Percentiles rank a stretch among this genome's conserved stretches.
phyloP scores from a whole-genome alignment of 2,888 invertebrate species.

The Tetragonisca angustula region DNA sequence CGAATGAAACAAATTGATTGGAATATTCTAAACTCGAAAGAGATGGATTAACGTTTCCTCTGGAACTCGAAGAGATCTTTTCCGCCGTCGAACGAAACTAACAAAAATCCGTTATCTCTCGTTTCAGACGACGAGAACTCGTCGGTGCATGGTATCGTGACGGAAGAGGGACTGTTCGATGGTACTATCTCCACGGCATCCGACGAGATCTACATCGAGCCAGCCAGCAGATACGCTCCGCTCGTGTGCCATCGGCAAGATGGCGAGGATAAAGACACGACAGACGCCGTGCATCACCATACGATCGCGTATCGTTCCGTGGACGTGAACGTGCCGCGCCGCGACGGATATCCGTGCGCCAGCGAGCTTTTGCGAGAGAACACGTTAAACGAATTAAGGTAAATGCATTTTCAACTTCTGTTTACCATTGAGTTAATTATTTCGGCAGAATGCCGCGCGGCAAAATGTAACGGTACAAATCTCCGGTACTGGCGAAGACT shows the following conservation, averaged over 20 bases:
- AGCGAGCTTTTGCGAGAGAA: conserved; percentile 80
- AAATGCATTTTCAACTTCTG: background rate
- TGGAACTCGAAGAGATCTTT: no score
- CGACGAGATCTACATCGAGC: conserved; percentile 93
- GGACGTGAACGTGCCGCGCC: conserved; percentile 86
- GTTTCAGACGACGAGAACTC: conserved; percentile 92
- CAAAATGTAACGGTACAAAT: background rate
- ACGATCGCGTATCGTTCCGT: conserved; percentile 92
- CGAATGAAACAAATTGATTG: no score
- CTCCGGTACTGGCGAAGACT: no score
- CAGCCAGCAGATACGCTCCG: conserved; percentile 87
- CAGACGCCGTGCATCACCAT: conserved; percentile 85
- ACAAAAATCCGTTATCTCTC: background rate
- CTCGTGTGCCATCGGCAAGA: conserved; percentile 74
- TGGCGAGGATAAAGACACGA: conserved; percentile 74
- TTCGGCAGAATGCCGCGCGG: background rate
- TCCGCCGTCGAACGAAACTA: background rate
- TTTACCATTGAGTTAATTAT: background rate
- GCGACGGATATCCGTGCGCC: conserved; percentile 74
- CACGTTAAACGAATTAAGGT: conserved; percentile 52
- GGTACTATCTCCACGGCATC: conserved; percentile 91
- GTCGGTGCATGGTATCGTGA: conserved; percentile 92
- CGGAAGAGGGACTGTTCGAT: conserved; percentile 93
- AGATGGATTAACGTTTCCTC: no score
- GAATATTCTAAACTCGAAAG: no score